Conservation (phyloP, 2,888 invertebrate genomes). For the Rhabditophanes sp. region DNA sequence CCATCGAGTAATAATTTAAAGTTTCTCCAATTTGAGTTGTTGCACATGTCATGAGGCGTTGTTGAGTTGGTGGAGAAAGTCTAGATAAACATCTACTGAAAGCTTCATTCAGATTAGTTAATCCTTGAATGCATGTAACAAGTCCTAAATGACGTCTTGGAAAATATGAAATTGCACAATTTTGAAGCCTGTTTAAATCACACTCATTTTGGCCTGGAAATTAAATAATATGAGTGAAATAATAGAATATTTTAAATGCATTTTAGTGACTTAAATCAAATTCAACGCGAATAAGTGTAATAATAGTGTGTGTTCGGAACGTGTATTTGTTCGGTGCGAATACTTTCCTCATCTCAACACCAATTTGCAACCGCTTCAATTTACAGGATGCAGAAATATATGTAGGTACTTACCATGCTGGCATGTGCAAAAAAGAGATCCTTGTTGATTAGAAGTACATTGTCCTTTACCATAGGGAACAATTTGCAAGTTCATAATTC, state of each 20-base stretch:
- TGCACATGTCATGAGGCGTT: slow-evolving; percentile 28
- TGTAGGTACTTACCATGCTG: no score
- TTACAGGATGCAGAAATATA: no score
- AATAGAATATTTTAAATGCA: no score
- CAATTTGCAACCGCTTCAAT: no score
- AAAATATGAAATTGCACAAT: slow-evolving; percentile 39
- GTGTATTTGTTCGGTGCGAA: no score
- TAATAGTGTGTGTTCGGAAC: no score
- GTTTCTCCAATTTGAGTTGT: slow-evolving; percentile 42
- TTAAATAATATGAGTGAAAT: no score
- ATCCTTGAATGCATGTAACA: slow-evolving; percentile 38
- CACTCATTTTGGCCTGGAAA: slow-evolving; percentile 43
- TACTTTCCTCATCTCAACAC: no score
- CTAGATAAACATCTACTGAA: slow-evolving; percentile 33
- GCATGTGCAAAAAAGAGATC: slow-evolving; percentile 36
- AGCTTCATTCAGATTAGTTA: slow-evolving; percentile 32
- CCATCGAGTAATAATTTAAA: slow-evolving; percentile 42
- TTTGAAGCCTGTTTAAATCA: slow-evolving; percentile 38
- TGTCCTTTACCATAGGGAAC: slow-evolving; percentile 42
- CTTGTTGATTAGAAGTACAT: slow-evolving; percentile 36
- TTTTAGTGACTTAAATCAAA: no score
- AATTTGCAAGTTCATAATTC: slow-evolving; percentile 42
- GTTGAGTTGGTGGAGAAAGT: slow-evolving; percentile 35
- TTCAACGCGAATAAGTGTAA: no score
- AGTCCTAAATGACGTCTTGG: slow-evolving; percentile 40